phyloP scores from a whole-genome alignment of 2,888 invertebrate genomes.

The Lochmaea capreae region DNA sequence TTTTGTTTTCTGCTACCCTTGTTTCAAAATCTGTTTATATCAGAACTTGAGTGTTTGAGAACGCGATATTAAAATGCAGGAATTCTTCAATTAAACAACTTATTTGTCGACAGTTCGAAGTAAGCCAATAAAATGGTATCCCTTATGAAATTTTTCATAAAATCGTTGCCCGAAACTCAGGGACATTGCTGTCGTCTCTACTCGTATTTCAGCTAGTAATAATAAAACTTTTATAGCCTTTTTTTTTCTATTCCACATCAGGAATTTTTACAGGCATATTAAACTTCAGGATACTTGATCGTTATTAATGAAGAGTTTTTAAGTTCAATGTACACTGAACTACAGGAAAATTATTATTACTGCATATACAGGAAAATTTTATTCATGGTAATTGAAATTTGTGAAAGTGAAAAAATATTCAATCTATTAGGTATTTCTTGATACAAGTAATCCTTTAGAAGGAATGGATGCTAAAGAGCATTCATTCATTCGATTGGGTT shows the following conservation, averaged over 20 bases:
- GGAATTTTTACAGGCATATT: not conserved
- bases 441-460: no score
- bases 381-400: not conserved
- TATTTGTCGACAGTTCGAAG: conserved; percentile 32
- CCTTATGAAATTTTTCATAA: conserved; percentile 41
- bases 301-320: not conserved
- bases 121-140: conserved; percentile 38
- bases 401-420: not conserved
- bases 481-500: no score
- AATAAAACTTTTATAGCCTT: not conserved
- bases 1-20: not conserved
- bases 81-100: conserved; percentile 13
- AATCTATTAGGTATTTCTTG: no score
- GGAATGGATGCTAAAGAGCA: no score
- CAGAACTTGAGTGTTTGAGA: not conserved
- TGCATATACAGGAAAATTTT: not conserved
- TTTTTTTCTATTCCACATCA: not conserved
- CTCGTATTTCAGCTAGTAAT: not conserved
- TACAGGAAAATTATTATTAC: not conserved
- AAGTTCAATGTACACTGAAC: not conserved
- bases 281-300: not conserved
- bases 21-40: not conserved
- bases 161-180: conserved; percentile 24
- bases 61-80: conserved; percentile 14
- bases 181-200: not conserved